These are phyloP conservation scores for Epistrophe eligans DNA, from an alignment of 2,888 invertebrate species.

Conservation along the genomic window DNA sequence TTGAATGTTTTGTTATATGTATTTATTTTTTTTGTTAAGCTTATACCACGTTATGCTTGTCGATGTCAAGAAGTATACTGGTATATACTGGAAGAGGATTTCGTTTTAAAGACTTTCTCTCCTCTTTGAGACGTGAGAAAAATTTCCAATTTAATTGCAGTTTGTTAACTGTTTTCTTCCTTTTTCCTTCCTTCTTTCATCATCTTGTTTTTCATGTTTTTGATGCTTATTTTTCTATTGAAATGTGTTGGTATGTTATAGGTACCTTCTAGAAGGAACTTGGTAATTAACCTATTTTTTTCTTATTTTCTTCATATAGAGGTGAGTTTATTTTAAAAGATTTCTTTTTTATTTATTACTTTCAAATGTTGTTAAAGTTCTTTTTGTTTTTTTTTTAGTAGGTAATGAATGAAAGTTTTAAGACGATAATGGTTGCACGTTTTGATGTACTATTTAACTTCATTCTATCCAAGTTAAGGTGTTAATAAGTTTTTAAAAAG, in stretches of 20 bases:
- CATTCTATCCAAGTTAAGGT: too few species aligned
- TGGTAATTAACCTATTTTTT: slow-evolving; percentile 61
- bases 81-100: slow-evolving; percentile 19
- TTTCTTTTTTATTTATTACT: neutral
- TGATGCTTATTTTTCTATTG: neutral
- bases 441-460: neutral
- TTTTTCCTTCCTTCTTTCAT: slow-evolving; percentile 4
- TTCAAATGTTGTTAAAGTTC: neutral
- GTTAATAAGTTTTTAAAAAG: too few species aligned
- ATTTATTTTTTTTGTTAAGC: neutral
- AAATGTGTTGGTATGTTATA: neutral
- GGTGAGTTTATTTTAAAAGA: slow-evolving; percentile 7
- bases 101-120: slow-evolving; percentile 43
- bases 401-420: neutral
- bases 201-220: slow-evolving; percentile 4
- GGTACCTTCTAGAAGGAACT: neutral
- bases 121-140: slow-evolving; percentile 56
- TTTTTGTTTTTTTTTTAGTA: neutral
- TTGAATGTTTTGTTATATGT: slow-evolving; percentile 13
- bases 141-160: slow-evolving; percentile 73
- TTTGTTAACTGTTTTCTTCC: slow-evolving; percentile 43
- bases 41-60: neutral
- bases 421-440: neutral
- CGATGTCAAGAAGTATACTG: neutral
- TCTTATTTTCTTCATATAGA: neutral